phyloP scores from a whole-genome alignment of 1,140 invertebrate species.

The Habropoda laboriosa region DNA sequence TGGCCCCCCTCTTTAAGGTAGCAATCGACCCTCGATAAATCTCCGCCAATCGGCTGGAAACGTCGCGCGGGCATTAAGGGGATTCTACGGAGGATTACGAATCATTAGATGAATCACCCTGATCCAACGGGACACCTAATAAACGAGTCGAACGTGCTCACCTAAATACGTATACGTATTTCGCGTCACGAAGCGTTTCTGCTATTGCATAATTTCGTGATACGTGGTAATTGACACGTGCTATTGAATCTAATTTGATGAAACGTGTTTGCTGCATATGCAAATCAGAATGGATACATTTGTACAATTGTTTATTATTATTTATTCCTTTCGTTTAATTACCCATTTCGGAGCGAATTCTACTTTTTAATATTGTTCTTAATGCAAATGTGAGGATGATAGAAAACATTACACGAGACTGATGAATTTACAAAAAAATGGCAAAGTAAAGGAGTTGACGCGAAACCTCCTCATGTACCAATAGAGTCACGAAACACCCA shows the following conservation, averaged over 20 bases:
- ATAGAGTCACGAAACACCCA: background rate
- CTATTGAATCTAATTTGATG: background rate
- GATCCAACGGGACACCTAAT: slow-evolving; percentile 30
- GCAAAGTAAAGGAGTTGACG: too few species aligned
- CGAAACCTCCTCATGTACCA: too few species aligned
- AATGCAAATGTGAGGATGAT: too few species aligned
- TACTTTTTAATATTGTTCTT: too few species aligned
- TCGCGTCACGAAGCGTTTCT: slow-evolving; percentile 64
- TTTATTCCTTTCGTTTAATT: too few species aligned
- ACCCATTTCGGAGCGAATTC: too few species aligned
- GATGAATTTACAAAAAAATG: too few species aligned
- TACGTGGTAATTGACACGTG: background rate
- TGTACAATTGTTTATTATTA: too few species aligned
- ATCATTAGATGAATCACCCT: slow-evolving; percentile 62
- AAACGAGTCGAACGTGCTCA: slow-evolving; percentile 24
- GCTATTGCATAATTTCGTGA: background rate
- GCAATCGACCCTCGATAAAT: slow-evolving; percentile 59
- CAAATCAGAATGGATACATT: background rate
- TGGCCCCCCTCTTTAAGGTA: slow-evolving; percentile 23
- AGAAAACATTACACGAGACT: too few species aligned
- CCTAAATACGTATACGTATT: slow-evolving; percentile 63
- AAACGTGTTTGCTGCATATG: background rate
- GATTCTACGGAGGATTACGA: slow-evolving; percentile 53
- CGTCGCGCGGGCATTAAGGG: slow-evolving; percentile 55
- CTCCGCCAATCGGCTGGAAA: slow-evolving; percentile 56